phyloP scores from a whole-genome alignment of 2,797 vertebrate genomes.

The Neoniphon sammara region DNA sequence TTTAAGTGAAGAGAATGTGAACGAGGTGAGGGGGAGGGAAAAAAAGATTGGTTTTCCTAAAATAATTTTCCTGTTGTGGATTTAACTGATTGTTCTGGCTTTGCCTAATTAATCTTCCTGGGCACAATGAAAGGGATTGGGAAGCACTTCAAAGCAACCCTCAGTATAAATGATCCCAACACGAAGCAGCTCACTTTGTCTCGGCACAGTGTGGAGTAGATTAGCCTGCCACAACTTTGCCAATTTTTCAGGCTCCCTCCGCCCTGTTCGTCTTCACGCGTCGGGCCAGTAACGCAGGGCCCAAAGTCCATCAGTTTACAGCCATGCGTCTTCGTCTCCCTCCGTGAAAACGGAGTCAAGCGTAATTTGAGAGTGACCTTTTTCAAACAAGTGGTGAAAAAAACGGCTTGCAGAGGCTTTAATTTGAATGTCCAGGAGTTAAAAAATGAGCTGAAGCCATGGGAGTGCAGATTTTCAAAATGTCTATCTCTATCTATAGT shows the following conservation, averaged over 20 bases:
- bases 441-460: conserved; percentile 59
- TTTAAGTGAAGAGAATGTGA: conserved; percentile 63
- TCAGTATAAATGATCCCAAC: conserved; percentile 80
- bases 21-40: conserved; percentile 55
- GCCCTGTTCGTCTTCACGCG: conserved; percentile 59
- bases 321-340: conserved; percentile 36
- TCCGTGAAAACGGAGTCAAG: conserved; percentile 50
- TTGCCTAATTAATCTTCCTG: conserved; percentile 85
- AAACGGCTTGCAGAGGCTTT: conserved; percentile 59
- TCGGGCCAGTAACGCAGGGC: conserved; percentile 58
- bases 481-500: conserved; percentile 78
- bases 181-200: conserved; percentile 78
- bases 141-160: conserved; percentile 83
- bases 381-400: conserved; percentile 63
- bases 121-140: conserved; percentile 83
- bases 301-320: conserved; percentile 62
- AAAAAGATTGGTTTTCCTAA: conserved; percentile 79
- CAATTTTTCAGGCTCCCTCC: conserved; percentile 63
- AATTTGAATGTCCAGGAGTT: conserved; percentile 69
- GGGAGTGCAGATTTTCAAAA: conserved; percentile 62
- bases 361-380: conserved; percentile 61
- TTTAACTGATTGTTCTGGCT: conserved; percentile 85
- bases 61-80: conserved; percentile 86
- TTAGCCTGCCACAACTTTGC: conserved; percentile 74
- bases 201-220: conserved; percentile 76